These are phyloP conservation scores for Tetramorium simillimum DNA, from an alignment of 1,140 invertebrate species.

Conservation along the genomic window DNA sequence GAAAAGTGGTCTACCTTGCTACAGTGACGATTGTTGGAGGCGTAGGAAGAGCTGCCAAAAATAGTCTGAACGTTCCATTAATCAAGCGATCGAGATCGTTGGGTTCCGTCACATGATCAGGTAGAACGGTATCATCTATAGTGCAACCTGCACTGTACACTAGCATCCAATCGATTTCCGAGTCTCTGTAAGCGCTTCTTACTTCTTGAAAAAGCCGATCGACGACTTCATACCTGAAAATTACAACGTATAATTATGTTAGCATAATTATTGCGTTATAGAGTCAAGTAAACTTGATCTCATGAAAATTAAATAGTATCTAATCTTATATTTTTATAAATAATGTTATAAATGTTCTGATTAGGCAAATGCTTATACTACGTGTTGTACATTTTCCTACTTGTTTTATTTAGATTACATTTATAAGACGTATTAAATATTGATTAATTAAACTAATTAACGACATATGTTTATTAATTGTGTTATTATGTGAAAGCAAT, in stretches of 20 bases:
- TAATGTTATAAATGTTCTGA: neutral
- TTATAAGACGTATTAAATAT: neutral
- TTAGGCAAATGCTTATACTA: neutral
- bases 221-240: slow-evolving; percentile 83
- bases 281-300: neutral
- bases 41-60: slow-evolving; percentile 88
- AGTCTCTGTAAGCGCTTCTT: slow-evolving; percentile 85
- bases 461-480: neutral
- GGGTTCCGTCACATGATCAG: slow-evolving; percentile 91
- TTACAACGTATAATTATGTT: slow-evolving; percentile 7
- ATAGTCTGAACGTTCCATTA: slow-evolving; percentile 85
- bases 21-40: slow-evolving; percentile 92
- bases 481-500: neutral
- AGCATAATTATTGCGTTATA: neutral
- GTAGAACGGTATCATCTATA: slow-evolving; percentile 92
- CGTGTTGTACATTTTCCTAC: neutral
- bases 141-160: slow-evolving; percentile 95
- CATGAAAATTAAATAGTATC: neutral
- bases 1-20: slow-evolving; percentile 85
- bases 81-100: slow-evolving; percentile 89
- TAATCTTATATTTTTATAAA: neutral
- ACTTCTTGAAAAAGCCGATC: slow-evolving; percentile 84
- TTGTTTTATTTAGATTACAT: neutral
- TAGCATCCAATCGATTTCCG: slow-evolving; percentile 91
- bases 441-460: neutral